Conservation (phyloP, 2,797 vertebrate species). For the Lacerta agilis region DNA sequence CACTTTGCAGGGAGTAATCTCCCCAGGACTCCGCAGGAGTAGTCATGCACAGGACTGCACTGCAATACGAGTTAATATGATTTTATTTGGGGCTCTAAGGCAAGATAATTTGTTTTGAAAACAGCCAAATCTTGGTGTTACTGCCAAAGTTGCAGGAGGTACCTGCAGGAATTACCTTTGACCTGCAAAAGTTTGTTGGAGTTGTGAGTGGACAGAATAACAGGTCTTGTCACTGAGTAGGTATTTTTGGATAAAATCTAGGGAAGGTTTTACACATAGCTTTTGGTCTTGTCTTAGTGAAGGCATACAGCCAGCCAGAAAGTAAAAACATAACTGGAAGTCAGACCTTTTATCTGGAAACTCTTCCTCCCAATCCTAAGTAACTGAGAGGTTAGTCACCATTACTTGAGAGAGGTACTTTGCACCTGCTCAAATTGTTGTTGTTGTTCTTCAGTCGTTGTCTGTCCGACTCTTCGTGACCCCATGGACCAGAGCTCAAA, state of each 20-base stretch:
- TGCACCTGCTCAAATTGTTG: background rate
- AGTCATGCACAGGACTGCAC: no score
- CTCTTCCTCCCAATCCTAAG: background rate
- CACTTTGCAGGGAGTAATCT: no score
- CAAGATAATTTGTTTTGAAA: background rate
- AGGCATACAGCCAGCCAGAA: background rate
- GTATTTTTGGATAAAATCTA: no score
- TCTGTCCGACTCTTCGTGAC: no score
- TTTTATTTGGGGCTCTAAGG: background rate
- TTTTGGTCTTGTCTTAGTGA: background rate
- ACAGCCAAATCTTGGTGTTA: background rate
- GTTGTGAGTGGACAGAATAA: background rate
- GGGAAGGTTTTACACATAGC: background rate
- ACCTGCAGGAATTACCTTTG: slow-evolving; percentile 25
- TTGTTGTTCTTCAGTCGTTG: no score
- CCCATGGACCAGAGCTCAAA: background rate
- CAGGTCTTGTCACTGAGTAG: background rate
- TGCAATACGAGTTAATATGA: no score
- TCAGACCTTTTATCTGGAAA: background rate
- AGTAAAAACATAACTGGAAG: background rate
- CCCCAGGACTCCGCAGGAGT: no score
- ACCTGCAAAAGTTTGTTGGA: background rate
- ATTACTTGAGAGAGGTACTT: background rate
- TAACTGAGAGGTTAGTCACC: background rate
- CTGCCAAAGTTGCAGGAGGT: background rate